These are phyloP conservation scores for Lordiphosa mommai DNA, from an alignment of 1,140 invertebrate species.

Conservation along the genomic window DNA sequence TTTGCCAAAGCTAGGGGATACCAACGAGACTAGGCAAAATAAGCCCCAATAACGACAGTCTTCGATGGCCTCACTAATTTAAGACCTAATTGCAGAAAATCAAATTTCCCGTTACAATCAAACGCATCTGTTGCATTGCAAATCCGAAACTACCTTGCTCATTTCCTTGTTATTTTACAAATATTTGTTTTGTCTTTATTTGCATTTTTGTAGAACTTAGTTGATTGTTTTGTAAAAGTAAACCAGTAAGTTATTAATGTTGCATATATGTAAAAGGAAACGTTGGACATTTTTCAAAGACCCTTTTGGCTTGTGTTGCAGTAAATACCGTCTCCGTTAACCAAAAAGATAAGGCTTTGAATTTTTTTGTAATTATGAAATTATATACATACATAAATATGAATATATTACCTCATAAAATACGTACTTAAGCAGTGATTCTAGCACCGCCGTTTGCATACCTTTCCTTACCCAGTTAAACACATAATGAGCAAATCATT, in stretches of 20 bases:
- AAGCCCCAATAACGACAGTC: slow-evolving; percentile 43
- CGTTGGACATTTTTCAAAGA: not conserved
- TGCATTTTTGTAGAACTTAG: slow-evolving; percentile 4
- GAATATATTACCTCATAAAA: slow-evolving; percentile 47
- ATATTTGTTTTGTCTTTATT: slow-evolving; percentile 19
- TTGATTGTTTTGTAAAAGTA: slow-evolving; percentile 4
- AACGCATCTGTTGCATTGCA: slow-evolving; percentile 11
- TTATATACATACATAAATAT: slow-evolving; percentile 20
- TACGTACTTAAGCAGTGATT: slow-evolving; percentile 55
- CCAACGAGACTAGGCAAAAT: slow-evolving; percentile 21
- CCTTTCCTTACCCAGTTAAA: not conserved
- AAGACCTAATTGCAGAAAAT: slow-evolving; percentile 18
- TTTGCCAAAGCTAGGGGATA: slow-evolving; percentile 35
- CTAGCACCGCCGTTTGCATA: slow-evolving; percentile 13
- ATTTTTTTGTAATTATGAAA: slow-evolving; percentile 12
- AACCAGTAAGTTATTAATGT: not conserved
- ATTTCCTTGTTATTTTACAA: slow-evolving; percentile 18
- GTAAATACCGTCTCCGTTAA: not conserved
- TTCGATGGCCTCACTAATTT: slow-evolving; percentile 1
- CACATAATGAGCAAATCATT: slow-evolving; percentile 1
- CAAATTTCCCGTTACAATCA: slow-evolving; percentile 11
- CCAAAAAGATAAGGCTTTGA: slow-evolving; percentile 1
- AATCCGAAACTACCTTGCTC: slow-evolving; percentile 5
- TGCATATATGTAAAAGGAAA: not conserved
- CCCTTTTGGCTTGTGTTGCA: not conserved